Base-by-base conservation (phyloP, 2,888 invertebrate species). In the Tenodera sinensis region DNA sequence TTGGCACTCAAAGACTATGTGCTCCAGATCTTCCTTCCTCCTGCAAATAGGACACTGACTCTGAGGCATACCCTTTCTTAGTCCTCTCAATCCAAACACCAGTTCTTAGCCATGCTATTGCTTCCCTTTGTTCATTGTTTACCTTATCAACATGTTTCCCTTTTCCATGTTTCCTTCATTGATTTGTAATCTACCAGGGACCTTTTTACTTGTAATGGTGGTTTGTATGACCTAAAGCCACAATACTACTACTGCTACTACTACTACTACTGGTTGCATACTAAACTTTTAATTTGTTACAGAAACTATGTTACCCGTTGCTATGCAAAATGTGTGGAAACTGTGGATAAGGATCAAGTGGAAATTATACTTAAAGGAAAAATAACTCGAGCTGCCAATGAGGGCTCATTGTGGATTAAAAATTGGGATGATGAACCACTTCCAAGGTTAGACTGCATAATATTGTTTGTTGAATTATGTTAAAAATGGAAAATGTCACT, bases 341-440 rank as follows among this genome's bases (percentile, higher is more conserved):
- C 96, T 90, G 96, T 97, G 91, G 98, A 99, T 93, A 97, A 98
- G 93, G 98, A 99, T 94, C 97, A 98, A 93, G 98, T 99, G 90
- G 98, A 99, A 93, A 97, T 98, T 91, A 97, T 98, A 92, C 94
- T 99, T 89, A 98, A 98, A 93, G 98, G 98, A 83, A 97, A 98
- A 94, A 97, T 99, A 90, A 98, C 98, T 88, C 96, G 97, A 89
- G 97, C 98, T 27, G 97, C 98, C 85, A 97, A 97, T 92, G 97
- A 97, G 92, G 98, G 98, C 90, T 97, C 97, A 91, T 95, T 98
- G 84, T 97, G 97, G 96, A 96, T 96, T 1, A 97, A 98, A 92
- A 98, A 99, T 94, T 99, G 99, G 99, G 97, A 97, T 92, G 96
- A 95, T 91, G 99, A 99, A 93, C 97, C 98, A 54, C 95, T 99